Evolutionary conservation across 2,113 vertebrate genomes (phyloP).

Genomic region (Telmatochromis brachygnathus): DNA sequence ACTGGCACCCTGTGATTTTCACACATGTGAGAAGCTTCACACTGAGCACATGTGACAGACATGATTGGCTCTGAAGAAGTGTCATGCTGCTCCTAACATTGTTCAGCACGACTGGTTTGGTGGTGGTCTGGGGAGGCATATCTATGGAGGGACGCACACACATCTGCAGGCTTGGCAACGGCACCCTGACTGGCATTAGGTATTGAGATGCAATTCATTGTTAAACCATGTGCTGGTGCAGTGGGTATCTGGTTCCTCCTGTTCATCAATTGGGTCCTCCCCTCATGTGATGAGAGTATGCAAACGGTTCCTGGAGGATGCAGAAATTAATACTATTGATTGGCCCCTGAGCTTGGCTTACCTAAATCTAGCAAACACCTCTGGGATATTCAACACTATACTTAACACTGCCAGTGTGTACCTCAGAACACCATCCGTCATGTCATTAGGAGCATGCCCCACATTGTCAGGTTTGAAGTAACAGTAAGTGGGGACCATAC

Average conservation of each 20-base stretch:
- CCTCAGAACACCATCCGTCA: accelerated
- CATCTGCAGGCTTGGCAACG: background rate
- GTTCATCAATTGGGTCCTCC: background rate
- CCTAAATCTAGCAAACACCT: background rate
- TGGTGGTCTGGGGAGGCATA: background rate
- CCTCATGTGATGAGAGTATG: background rate
- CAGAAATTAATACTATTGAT: background rate
- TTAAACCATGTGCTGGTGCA: background rate
- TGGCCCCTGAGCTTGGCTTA: background rate
- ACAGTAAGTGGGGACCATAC: background rate
- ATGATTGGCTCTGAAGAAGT: background rate
- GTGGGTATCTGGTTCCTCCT: background rate
- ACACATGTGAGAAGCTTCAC: background rate
- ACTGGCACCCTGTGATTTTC: background rate
- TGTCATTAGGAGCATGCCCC: background rate
- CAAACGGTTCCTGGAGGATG: background rate
- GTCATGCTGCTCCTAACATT: background rate
- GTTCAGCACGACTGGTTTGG: background rate
- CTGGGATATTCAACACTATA: background rate
- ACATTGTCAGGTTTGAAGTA: background rate
- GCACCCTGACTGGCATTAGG: background rate
- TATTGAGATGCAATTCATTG: background rate
- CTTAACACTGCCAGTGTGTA: background rate
- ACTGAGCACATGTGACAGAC: background rate
- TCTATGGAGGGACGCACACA: background rate